Percentiles rank a stretch among this genome's conserved stretches.
Conservation (phyloP, 1,140 invertebrate genomes). For the Ladona fulva region DNA sequence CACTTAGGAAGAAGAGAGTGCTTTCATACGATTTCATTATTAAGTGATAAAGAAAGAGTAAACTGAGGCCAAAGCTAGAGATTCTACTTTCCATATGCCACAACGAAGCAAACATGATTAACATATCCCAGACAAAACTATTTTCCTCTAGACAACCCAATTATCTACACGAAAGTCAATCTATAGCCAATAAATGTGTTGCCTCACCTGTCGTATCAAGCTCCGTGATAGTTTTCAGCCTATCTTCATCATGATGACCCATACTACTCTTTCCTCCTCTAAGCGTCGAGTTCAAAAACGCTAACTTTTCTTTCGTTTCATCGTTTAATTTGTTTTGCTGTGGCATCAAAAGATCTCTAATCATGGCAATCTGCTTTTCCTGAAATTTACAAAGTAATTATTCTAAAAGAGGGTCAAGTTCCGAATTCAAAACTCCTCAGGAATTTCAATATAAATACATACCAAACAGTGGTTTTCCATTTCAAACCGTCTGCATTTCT, state of each 20-base stretch:
- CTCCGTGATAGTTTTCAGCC: constrained; percentile 56
- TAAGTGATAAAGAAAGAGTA: not conserved
- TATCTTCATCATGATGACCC: constrained; percentile 39
- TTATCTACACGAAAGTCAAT: too few relatives aligned
- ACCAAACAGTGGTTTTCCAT: constrained; percentile 53
- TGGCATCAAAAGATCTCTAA: constrained; percentile 58
- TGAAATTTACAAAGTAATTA: constrained; percentile 32
- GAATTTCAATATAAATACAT: constrained; percentile 23
- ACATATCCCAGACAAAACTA: too few relatives aligned
- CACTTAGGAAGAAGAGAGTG: too few relatives aligned
- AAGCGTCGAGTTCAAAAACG: constrained; percentile 55
- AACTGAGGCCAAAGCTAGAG: not conserved
- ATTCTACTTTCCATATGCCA: too few relatives aligned
- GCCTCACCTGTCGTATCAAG: constrained; percentile 51
- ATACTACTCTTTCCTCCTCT: constrained; percentile 34
- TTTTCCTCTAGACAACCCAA: too few relatives aligned
- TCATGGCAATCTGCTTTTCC: constrained; percentile 63
- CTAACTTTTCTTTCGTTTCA: constrained; percentile 70
- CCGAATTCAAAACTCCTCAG: constrained; percentile 11
- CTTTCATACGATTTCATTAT: too few relatives aligned
- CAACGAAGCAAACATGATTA: too few relatives aligned
- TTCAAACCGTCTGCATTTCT: constrained; percentile 49
- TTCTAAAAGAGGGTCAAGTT: constrained; percentile 11
- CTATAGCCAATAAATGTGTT: not conserved
- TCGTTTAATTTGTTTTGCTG: constrained; percentile 57